Percentiles rank a stretch among this genome's conserved stretches.
phyloP scores from a whole-genome alignment of 2,888 invertebrate genomes.

The Ophion ventricosus region DNA sequence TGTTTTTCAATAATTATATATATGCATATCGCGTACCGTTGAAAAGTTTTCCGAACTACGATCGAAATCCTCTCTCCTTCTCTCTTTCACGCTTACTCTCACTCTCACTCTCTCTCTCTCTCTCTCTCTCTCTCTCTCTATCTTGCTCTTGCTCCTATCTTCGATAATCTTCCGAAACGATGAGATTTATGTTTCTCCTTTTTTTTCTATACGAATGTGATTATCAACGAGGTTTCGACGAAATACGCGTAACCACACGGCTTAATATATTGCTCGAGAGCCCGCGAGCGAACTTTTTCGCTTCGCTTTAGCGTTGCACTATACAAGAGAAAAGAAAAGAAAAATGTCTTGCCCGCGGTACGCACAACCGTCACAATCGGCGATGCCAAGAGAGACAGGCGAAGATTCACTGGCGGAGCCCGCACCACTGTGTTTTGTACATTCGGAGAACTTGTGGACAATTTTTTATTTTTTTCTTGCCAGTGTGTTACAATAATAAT shows the following conservation, averaged over 20 bases:
- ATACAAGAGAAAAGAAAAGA: neutral
- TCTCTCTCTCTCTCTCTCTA: neutral
- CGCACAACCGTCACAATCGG: neutral
- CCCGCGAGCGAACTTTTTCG: neutral
- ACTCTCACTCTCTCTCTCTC: neutral
- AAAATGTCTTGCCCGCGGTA: neutral
- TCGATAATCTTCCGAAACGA: neutral
- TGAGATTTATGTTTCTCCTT: neutral
- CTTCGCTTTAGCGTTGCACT: neutral
- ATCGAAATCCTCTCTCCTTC: neutral
- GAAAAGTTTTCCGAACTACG: neutral
- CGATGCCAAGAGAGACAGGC: neutral
- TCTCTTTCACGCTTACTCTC: too few species aligned
- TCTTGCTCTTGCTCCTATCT: neutral
- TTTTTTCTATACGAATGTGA: neutral
- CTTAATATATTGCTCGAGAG: too few species aligned
- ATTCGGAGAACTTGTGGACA: neutral
- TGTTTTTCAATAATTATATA: neutral
- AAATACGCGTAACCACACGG: neutral
- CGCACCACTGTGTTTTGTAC: neutral
- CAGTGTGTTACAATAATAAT: constrained; percentile 2
- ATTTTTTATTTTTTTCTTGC: neutral
- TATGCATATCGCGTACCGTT: neutral
- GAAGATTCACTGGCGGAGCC: neutral
- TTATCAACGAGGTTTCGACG: neutral